Percentiles rank a stretch among this genome's conserved stretches.
phyloP scores from a whole-genome alignment of 64 coral and sea anemone genomes.

The Montipora cactus region DNA sequence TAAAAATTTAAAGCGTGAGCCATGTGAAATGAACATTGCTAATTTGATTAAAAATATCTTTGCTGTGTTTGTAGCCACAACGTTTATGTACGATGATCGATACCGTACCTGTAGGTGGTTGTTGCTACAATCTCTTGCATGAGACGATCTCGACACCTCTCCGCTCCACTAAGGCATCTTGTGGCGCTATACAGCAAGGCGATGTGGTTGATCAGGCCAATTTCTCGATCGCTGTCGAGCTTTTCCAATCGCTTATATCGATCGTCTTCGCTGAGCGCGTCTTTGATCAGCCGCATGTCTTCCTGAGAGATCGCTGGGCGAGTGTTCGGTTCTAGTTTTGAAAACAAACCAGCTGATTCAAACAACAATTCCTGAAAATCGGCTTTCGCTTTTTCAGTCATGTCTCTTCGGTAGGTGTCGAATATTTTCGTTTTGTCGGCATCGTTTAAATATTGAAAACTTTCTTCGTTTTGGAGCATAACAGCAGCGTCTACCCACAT shows the following conservation, averaged over 20 bases:
- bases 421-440: conserved; percentile 84
- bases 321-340: conserved; percentile 84
- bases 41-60: neutral
- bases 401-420: conserved; percentile 88
- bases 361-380: conserved; percentile 99
- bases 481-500: conserved; percentile 83
- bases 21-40: neutral
- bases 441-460: conserved; percentile 92
- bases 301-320: conserved; percentile 77
- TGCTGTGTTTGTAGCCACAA: neutral
- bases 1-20: neutral
- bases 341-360: conserved; percentile 94
- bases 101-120: conserved; percentile 85
- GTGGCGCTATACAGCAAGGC: conserved; percentile 93
- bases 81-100: neutral
- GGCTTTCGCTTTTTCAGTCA: conserved; percentile 84
- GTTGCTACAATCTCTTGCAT: conserved; percentile 99
- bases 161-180: conserved; percentile 92
- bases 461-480: conserved; percentile 94
- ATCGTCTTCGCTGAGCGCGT: conserved; percentile 80
- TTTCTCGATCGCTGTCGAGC: conserved; percentile 83
- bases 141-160: conserved; percentile 90
- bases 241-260: conserved; percentile 93
- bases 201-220: conserved; percentile 92
- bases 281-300: conserved; percentile 84